These are phyloP conservation scores for Chloromyia formosa DNA, from an alignment of 2,888 invertebrate species.

Conservation along the genomic window DNA sequence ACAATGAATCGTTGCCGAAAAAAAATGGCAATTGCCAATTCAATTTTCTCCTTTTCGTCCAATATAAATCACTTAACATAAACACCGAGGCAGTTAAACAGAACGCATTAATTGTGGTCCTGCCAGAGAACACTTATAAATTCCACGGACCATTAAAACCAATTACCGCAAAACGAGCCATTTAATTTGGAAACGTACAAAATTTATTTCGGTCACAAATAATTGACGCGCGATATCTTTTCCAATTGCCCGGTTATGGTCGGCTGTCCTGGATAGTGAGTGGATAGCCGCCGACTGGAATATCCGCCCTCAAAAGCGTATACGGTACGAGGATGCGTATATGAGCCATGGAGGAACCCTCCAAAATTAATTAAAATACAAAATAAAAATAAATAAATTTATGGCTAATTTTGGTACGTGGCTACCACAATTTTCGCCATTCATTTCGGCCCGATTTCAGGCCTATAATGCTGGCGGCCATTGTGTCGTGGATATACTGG, in stretches of 20 bases:
- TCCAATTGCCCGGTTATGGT: conserved; percentile 22
- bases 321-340: neutral
- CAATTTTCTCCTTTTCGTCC: neutral
- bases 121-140: conserved; percentile 33
- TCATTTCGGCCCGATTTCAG: neutral
- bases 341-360: neutral
- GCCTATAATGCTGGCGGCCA: conserved; percentile 10
- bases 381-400: conserved; percentile 44
- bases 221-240: conserved; percentile 52
- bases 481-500: neutral
- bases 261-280: neutral
- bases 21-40: neutral
- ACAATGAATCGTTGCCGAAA: neutral
- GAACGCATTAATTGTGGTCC: conserved; percentile 37
- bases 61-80: conserved; percentile 31
- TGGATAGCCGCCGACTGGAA: too few relatives aligned
- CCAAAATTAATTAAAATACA: conserved; percentile 43
- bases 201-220: conserved; percentile 54
- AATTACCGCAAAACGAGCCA: conserved; percentile 55
- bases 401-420: conserved; percentile 45
- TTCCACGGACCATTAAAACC: conserved; percentile 54
- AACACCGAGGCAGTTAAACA: conserved; percentile 25
- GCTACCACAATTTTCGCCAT: conserved; percentile 32
- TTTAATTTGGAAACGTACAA: conserved; percentile 54
- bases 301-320: neutral